phyloP scores from a whole-genome alignment of 2,797 vertebrate genomes.

The Choloepus didactylus region DNA sequence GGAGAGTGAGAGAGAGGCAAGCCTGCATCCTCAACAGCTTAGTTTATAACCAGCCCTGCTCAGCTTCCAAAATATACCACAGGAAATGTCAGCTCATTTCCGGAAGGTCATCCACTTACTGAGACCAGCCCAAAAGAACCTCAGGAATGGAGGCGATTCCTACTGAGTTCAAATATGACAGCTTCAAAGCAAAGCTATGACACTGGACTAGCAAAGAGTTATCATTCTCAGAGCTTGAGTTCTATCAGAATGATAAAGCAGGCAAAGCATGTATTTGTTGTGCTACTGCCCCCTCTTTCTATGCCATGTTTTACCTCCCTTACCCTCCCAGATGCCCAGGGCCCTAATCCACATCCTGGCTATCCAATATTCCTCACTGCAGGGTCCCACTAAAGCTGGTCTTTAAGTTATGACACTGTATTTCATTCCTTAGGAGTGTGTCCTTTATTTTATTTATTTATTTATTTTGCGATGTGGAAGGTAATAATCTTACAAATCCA shows the following conservation, averaged over 20 bases:
- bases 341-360: not conserved
- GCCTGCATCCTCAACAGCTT: not conserved
- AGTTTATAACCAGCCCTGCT: not conserved
- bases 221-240: not conserved
- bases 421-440: not conserved
- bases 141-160: not conserved
- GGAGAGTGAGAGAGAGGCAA: not conserved
- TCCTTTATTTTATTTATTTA: not conserved
- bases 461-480: not conserved
- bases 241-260: not conserved
- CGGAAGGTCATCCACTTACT: not conserved
- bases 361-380: not conserved
- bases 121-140: not conserved
- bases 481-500: not conserved
- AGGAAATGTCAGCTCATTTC: slow-evolving; percentile 7
- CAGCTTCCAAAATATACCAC: not conserved
- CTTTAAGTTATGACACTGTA: not conserved
- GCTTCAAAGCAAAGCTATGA: not conserved
- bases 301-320: not conserved
- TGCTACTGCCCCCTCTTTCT: not conserved
- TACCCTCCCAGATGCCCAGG: not conserved
- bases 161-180: not conserved
- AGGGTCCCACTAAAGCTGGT: not conserved
- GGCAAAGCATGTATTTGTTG: not conserved
- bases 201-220: not conserved